Evolutionary conservation across 2,888 invertebrate species (phyloP).

Genomic region (Automeris io): DNA sequence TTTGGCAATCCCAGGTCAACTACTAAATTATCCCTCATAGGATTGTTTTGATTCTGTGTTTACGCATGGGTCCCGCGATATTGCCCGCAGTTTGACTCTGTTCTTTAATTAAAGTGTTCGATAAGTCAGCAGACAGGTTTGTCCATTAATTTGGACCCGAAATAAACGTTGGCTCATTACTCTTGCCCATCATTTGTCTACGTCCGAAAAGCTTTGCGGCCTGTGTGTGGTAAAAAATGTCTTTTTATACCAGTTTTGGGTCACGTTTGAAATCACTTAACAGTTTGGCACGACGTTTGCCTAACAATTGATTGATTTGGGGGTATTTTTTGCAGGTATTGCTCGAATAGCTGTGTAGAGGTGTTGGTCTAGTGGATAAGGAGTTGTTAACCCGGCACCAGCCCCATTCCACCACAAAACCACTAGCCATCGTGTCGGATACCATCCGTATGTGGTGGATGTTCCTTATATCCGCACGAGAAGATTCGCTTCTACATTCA

Average conservation of each 20-base stretch:
- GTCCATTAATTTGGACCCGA: conserved; percentile 44
- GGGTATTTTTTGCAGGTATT: no score
- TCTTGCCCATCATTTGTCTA: conserved; percentile 40
- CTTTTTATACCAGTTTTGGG: conserved; percentile 15
- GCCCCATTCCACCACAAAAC: no score
- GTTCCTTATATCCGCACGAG: no score
- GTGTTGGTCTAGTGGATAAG: no score
- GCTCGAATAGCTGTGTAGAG: no score
- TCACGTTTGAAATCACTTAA: not conserved
- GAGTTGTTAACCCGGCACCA: no score
- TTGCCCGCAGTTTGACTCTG: not conserved
- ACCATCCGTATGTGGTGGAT: no score
- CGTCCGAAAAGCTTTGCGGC: conserved; percentile 32
- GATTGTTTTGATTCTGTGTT: no score
- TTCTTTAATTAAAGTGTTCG: conserved; percentile 21
- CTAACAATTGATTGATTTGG: conserved; percentile 1
- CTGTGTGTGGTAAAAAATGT: conserved; percentile 28
- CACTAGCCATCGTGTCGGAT: no score
- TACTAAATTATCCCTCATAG: no score
- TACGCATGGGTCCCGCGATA: not conserved
- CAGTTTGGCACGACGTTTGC: not conserved
- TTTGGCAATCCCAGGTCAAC: no score
- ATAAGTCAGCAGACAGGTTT: conserved; percentile 24
- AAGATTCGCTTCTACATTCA: no score
- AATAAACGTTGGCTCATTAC: conserved; percentile 47